Evolutionary conservation across 2,888 invertebrate genomes (phyloP), one percentile per base, ranked within the genome.

Genomic region (Pyrochroa serraticornis): DNA sequence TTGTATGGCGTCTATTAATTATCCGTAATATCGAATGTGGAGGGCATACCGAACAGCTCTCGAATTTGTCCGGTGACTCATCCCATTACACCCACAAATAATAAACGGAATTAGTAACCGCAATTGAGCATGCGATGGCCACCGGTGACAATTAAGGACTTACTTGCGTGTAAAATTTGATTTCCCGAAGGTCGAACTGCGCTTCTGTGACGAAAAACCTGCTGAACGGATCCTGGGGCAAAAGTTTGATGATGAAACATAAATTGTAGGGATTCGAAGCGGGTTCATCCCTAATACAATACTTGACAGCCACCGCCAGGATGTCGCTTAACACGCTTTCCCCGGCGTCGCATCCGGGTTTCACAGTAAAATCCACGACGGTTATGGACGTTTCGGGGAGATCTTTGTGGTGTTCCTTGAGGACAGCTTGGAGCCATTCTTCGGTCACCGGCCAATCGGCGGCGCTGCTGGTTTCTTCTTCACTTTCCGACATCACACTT

Each of bases 181-280:
- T 91, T 79, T 92, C 92, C 58, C 92, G 82, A 3, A 91, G 84
- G 77, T 92, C 91, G 74, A 92, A 92, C 75, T 91, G 91, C 1
- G 91, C 90, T 75, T 91, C 91, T 14, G 90, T 90, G 58, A 92
- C 91, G 77, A 91, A 91, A 66, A 88, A 87, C 49, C 91, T 82
- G 60, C 89, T 90, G 77, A 91, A 91, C 0, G 91, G 90, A 75
- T 92, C 91, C 66, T 88, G 84, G 0, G 92, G 92, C 30, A 91
- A 84, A 44, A 91, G 81, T 76, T 92, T 92, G 59, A 91, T 87
- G 64, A 92, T 87, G 46, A 92, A 76, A 79, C 78, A 80, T 33
- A 83, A 75, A 52, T 68, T 71, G 63, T 75, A 72, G 31, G 71
- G 61, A 13, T 66, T 65, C 14, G 68, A 68, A 41, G 65, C 60